These are phyloP conservation scores for Pollachius pollachius DNA, from an alignment of 2,113 vertebrate species.

Conservation along the genomic window DNA sequence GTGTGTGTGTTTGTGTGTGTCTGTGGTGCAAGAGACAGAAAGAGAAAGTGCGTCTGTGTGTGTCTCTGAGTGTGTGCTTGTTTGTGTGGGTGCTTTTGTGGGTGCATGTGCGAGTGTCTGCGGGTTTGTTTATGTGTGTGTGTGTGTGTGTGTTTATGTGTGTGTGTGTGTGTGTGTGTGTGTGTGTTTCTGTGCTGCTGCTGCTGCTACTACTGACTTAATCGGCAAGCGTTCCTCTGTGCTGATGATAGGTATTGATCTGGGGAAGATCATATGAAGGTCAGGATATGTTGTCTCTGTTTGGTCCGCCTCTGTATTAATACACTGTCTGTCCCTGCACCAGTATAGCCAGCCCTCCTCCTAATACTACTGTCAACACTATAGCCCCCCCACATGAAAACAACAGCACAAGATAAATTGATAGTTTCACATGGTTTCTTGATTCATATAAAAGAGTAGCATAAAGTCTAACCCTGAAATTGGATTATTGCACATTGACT, in stretches of 20 bases:
- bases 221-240: conserved; percentile 61
- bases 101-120: no score
- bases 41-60: not conserved
- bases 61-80: conserved; percentile 3
- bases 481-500: no score
- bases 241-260: conserved; percentile 71
- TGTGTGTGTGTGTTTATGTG: not conserved
- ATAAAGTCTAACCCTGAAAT: no score
- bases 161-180: conserved; percentile 11
- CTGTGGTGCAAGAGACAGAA: not conserved
- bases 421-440: conserved; percentile 1
- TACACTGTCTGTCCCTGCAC: conserved; percentile 38
- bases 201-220: conserved; percentile 44
- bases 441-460: not conserved
- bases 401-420: not conserved
- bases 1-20: conserved; percentile 4
- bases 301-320: conserved; percentile 39
- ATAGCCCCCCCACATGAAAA: not conserved
- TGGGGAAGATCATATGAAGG: conserved; percentile 69
- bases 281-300: conserved; percentile 62
- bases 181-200: conserved; percentile 3
- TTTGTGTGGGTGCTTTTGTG: conserved; percentile 3
- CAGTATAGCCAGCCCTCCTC: conserved; percentile 9
- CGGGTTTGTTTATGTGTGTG: not conserved
- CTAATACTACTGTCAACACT: not conserved